These are phyloP conservation scores for Cotesia glomerata DNA, from an alignment of 1,140 invertebrate genomes.

Conservation along the genomic window DNA sequence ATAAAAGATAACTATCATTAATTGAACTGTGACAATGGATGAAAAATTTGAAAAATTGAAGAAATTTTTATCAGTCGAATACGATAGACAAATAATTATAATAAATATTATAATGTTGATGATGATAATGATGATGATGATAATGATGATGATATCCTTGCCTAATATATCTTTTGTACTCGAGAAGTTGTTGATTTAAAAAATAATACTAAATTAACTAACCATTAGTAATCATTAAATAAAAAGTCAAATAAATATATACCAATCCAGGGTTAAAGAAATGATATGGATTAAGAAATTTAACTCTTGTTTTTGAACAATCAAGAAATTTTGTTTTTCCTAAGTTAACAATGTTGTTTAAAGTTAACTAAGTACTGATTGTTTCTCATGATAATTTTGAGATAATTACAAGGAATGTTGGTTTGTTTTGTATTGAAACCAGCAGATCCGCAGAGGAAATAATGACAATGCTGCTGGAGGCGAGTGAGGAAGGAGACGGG, in stretches of 20 bases:
- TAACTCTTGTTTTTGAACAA: too few relatives aligned
- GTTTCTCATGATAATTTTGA: conserved; percentile 6
- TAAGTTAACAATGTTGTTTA: too few relatives aligned
- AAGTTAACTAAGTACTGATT: not conserved
- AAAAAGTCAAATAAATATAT: conserved; percentile 1
- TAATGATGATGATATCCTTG: conserved; percentile 9
- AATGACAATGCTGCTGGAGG: conserved; percentile 89
- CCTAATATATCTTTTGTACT: conserved; percentile 31
- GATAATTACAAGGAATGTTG: not conserved
- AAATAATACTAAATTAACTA: not conserved
- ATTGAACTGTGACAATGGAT: conserved; percentile 24
- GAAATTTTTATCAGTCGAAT: not conserved
- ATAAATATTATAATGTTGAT: not conserved
- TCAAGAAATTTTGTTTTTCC: too few relatives aligned
- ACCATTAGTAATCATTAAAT: not conserved
- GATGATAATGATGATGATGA: not conserved
- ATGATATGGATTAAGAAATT: conserved; percentile 17
- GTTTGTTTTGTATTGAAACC: conserved; percentile 25
- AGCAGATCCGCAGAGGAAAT: conserved; percentile 78
- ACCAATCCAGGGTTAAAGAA: conserved; percentile 34
- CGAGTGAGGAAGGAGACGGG: conserved; percentile 77
- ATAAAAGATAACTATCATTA: conserved; percentile 30
- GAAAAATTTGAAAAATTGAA: not conserved
- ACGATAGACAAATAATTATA: not conserved
- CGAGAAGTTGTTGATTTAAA: conserved; percentile 11